Conservation (phyloP, 2,797 vertebrate species). For the Siniperca undulata region DNA sequence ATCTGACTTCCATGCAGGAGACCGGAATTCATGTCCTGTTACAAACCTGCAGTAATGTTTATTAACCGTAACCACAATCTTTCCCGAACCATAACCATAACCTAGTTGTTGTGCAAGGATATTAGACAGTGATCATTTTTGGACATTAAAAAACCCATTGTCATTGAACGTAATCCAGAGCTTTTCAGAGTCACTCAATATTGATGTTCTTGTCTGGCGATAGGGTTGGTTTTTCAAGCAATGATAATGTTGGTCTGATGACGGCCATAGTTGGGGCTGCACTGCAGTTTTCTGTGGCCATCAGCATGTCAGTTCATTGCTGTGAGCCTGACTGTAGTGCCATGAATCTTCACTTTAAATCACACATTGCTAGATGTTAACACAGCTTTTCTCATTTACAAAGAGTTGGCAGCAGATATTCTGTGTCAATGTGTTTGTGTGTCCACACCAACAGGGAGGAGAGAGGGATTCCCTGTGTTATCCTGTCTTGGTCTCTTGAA, state of each 20-base stretch:
- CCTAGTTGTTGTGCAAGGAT: not conserved
- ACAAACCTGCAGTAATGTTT: not conserved
- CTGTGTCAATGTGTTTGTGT: constrained; percentile 26
- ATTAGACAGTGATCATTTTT: not conserved
- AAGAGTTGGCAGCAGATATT: constrained; percentile 5
- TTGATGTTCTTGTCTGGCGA: not conserved
- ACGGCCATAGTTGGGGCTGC: not conserved
- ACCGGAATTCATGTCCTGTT: not conserved
- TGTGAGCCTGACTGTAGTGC: not conserved
- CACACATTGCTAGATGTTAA: not conserved
- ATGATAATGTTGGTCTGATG: not conserved
- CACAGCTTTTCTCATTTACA: constrained; percentile 6
- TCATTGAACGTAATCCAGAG: not conserved
- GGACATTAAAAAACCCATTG: not conserved
- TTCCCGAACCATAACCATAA: not conserved
- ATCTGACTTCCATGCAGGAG: not conserved
- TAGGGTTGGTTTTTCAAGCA: not conserved
- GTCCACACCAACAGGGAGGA: not conserved
- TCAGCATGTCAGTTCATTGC: not conserved
- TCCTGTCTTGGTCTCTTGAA: constrained; percentile 12
- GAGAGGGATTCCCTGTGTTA: constrained; percentile 4
- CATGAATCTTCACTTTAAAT: constrained; percentile 6
- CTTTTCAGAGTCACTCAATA: not conserved
- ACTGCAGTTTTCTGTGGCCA: not conserved
- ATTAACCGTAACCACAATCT: not conserved